Percentiles rank a stretch among this genome's conserved stretches.
Evolutionary conservation across 2,797 vertebrate genomes (phyloP).

Genomic region (Borostomias antarcticus): DNA sequence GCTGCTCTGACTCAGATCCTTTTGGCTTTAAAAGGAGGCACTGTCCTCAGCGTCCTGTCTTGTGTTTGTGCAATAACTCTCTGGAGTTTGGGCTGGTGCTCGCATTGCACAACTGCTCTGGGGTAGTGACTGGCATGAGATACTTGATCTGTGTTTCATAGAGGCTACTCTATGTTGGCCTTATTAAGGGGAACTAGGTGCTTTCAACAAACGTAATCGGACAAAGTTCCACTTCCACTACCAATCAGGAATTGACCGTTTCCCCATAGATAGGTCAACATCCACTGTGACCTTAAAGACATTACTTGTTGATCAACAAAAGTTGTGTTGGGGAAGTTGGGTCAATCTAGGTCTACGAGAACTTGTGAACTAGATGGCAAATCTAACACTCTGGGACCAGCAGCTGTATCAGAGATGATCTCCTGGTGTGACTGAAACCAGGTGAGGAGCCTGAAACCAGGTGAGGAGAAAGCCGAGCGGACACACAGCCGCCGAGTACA

Average conservation of each 20-base stretch:
- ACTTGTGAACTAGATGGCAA: too few relatives aligned
- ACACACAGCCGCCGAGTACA: not conserved
- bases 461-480: too few relatives aligned
- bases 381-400: too few relatives aligned
- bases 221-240: conserved; percentile 54
- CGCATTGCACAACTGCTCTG: too few relatives aligned
- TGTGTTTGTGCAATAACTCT: too few relatives aligned
- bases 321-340: not conserved
- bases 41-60: not conserved
- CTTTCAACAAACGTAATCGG: too few relatives aligned
- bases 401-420: not conserved
- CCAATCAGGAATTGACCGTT: conserved; percentile 52
- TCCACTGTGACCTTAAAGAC: conserved; percentile 35
- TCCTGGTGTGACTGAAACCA: not conserved
- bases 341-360: not conserved
- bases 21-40: too few relatives aligned
- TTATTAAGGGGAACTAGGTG: too few relatives aligned
- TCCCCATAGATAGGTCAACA: conserved; percentile 23
- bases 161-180: too few relatives aligned
- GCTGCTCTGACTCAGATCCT: not conserved
- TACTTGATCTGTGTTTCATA: too few relatives aligned
- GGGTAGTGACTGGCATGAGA: too few relatives aligned
- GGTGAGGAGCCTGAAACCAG: not conserved
- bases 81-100: too few relatives aligned
- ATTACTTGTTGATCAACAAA: not conserved